A percentile compares a stretch with the other conserved stretches of the same genome.
These are phyloP conservation scores for Epinotia nisella DNA, from an alignment of 2,888 invertebrate species.

Conservation along the genomic window DNA sequence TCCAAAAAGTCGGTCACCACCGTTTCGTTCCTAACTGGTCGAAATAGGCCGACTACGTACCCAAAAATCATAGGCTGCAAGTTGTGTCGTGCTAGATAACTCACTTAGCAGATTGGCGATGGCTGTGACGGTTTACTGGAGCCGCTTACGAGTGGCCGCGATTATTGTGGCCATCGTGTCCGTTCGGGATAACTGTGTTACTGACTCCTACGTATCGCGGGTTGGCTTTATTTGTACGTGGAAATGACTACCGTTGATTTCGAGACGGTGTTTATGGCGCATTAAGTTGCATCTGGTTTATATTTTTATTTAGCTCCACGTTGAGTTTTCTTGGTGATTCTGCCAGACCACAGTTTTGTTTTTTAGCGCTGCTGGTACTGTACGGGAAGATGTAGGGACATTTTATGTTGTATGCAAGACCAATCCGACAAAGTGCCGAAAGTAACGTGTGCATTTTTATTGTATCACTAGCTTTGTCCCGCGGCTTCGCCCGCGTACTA, in stretches of 20 bases:
- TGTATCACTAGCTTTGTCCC: no score
- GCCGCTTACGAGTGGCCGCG: slow-evolving; percentile 33
- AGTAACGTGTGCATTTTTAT: no score
- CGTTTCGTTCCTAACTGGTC: not conserved
- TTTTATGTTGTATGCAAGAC: no score
- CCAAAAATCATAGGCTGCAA: slow-evolving; percentile 18
- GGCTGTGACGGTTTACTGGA: slow-evolving; percentile 31
- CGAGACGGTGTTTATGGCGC: slow-evolving; percentile 6
- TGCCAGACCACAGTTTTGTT: not conserved
- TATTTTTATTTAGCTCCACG: slow-evolving; percentile 1
- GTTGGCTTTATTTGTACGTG: slow-evolving; percentile 20
- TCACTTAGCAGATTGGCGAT: slow-evolving; percentile 44
- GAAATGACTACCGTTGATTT: slow-evolving; percentile 15
- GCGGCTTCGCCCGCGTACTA: no score
- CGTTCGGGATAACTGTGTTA: slow-evolving; percentile 39
- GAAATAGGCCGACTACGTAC: slow-evolving; percentile 10
- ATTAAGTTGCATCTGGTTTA: slow-evolving; percentile 8
- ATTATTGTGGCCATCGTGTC: slow-evolving; percentile 34
- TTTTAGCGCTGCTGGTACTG: not conserved
- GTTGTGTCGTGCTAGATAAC: slow-evolving; percentile 26
- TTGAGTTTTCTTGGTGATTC: not conserved
- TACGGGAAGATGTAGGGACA: not conserved
- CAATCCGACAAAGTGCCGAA: no score
- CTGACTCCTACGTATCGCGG: not conserved
- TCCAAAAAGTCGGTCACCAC: not conserved